Conservation (phyloP, 2,888 invertebrate genomes). For the Prionchulus punctatus region DNA sequence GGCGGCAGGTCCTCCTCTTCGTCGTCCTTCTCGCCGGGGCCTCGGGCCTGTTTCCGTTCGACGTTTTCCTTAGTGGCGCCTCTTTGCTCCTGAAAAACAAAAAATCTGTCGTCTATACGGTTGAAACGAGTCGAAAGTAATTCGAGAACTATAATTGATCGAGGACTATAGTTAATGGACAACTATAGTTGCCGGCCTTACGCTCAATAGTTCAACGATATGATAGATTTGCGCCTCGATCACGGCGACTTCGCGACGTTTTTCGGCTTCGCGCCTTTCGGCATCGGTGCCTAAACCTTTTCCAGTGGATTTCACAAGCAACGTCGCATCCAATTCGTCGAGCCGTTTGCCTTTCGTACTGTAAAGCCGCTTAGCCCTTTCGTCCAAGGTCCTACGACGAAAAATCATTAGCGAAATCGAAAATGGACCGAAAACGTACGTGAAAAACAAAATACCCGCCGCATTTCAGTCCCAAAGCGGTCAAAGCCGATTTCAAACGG, state of each 20-base stretch:
- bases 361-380: conserved; percentile 85
- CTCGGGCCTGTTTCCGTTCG: conserved; percentile 87
- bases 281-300: conserved; percentile 21
- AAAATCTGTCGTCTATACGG: neutral
- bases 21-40: conserved; percentile 74
- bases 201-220: conserved; percentile 63
- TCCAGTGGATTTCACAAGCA: conserved; percentile 56
- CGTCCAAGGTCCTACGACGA: conserved; percentile 60
- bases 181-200: no score
- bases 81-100: conserved; percentile 50
- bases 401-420: neutral
- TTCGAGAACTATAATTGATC: neutral
- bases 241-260: conserved; percentile 68
- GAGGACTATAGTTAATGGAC: no score
- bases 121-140: no score
- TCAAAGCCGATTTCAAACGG: conserved; percentile 83
- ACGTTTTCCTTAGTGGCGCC: conserved; percentile 91
- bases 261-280: conserved; percentile 40
- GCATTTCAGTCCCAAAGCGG: conserved; percentile 91
- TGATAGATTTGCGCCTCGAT: conserved; percentile 77
- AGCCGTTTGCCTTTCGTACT: conserved; percentile 71
- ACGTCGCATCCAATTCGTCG: conserved; percentile 70
- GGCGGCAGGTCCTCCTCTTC: conserved; percentile 47
- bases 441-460: no score
- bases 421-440: no score